Evolutionary conservation across 1,140 invertebrate genomes (phyloP).

Genomic region (Drosophila murphyi): DNA sequence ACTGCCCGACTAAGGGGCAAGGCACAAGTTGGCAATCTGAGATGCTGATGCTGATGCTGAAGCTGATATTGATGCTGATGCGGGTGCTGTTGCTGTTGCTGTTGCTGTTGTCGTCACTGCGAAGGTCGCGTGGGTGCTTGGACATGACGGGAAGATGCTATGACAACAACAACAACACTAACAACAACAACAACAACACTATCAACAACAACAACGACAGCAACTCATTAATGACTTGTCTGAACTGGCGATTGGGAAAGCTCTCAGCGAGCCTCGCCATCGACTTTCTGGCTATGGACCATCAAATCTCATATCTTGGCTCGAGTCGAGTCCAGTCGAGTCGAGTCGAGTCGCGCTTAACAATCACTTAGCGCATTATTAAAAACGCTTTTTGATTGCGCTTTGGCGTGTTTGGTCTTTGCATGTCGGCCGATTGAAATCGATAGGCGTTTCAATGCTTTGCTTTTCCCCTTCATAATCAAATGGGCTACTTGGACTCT

Average conservation of each 20-base stretch:
- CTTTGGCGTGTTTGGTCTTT: slow-evolving; percentile 64
- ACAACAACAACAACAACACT: slow-evolving; percentile 14
- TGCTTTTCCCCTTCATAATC: slow-evolving; percentile 3
- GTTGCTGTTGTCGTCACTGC: background rate
- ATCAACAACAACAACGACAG: slow-evolving; percentile 19
- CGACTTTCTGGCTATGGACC: slow-evolving; percentile 12
- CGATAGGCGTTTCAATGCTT: slow-evolving; percentile 55
- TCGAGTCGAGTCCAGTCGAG: slow-evolving; percentile 6
- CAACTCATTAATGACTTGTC: slow-evolving; percentile 55
- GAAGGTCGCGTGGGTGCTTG: slow-evolving; percentile 70
- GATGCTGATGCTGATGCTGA: background rate
- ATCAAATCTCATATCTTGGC: slow-evolving; percentile 2
- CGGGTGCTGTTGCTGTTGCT: slow-evolving; percentile 28
- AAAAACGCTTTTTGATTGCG: slow-evolving; percentile 81
- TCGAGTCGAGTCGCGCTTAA: slow-evolving; percentile 55
- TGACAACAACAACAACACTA: slow-evolving; percentile 21
- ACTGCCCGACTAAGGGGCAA: background rate
- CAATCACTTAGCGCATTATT: slow-evolving; percentile 83
- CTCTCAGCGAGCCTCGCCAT: slow-evolving; percentile 9
- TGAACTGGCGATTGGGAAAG: slow-evolving; percentile 39
- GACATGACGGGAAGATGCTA: slow-evolving; percentile 29
- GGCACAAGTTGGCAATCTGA: slow-evolving; percentile 4
- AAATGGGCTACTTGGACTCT: background rate
- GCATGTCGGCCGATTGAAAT: slow-evolving; percentile 52
- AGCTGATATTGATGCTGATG: background rate